Percentiles rank a stretch among this genome's conserved stretches.
Conservation (phyloP, 2,888 invertebrate genomes). For the Thysanoteuthis rhombus region DNA sequence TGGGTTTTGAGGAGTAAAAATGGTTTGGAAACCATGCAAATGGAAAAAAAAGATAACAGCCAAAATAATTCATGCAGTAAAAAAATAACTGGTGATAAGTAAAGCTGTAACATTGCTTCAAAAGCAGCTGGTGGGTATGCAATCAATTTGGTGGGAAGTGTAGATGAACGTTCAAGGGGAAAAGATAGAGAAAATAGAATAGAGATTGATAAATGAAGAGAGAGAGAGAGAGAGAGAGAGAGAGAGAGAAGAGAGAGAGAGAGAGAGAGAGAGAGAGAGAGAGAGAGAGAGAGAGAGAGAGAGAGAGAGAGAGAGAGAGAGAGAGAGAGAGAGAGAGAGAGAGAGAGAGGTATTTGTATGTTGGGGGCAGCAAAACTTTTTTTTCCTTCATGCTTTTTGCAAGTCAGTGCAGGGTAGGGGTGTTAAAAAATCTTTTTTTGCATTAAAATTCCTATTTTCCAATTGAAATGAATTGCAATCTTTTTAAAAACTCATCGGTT, state of each 20-base stretch:
- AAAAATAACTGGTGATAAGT: background rate
- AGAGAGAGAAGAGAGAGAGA: background rate
- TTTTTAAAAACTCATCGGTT: too few species aligned
- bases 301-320: background rate
- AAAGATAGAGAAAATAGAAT: background rate
- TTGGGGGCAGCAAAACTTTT: background rate
- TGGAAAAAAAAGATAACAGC: background rate
- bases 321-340: background rate
- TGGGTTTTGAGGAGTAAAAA: background rate
- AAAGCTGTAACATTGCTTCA: background rate
- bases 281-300: background rate
- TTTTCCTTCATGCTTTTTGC: background rate
- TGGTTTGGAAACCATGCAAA: constrained; percentile 12
- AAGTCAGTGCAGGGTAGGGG: background rate
- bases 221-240: background rate
- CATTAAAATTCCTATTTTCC: background rate
- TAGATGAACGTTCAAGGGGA: background rate
- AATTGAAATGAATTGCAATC: too few species aligned
- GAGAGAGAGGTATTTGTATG: background rate
- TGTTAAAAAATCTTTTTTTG: background rate
- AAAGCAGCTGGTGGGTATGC: background rate
- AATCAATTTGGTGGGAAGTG: background rate
- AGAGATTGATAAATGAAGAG: background rate
- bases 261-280: background rate
- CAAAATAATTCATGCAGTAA: background rate